These are phyloP conservation scores for Balaenoptera acutorostrata DNA, from an alignment of 2,113 vertebrate genomes.

Conservation along the genomic window DNA sequence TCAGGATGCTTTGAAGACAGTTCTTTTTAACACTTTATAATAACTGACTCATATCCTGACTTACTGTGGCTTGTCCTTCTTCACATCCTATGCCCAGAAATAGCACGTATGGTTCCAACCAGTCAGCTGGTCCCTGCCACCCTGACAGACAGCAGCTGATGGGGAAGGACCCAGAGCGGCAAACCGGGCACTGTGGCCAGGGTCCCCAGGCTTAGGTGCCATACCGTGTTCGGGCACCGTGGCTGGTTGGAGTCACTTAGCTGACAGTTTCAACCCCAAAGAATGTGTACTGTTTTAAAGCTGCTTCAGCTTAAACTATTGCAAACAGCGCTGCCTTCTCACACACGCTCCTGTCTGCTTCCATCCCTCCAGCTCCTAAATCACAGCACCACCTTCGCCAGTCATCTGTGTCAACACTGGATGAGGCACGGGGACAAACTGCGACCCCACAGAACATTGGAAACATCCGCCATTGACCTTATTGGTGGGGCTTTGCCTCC, in stretches of 20 bases:
- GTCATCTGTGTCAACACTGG: background rate
- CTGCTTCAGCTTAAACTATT: background rate
- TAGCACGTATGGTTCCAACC: background rate
- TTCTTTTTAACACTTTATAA: conserved; percentile 10
- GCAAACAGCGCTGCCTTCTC: background rate
- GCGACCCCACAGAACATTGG: background rate
- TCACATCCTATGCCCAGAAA: conserved; percentile 59
- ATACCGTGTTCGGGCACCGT: background rate
- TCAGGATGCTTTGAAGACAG: conserved; percentile 36
- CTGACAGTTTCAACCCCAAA: background rate
- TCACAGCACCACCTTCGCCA: background rate
- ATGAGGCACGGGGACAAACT: background rate
- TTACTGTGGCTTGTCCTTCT: background rate
- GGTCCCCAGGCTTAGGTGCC: background rate
- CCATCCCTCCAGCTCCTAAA: background rate
- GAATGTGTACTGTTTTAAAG: background rate
- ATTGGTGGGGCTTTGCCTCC: background rate
- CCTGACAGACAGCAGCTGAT: background rate
- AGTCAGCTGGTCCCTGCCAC: background rate
- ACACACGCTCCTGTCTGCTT: background rate
- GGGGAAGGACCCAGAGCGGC: background rate
- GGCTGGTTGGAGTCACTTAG: background rate
- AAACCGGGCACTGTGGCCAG: accelerated
- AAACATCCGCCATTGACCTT: background rate
- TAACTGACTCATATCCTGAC: conserved; percentile 65